Evolutionary conservation across 2,888 invertebrate genomes (phyloP), one percentile per base, ranked within the genome.

Genomic region (Chymomyza caudatula): DNA sequence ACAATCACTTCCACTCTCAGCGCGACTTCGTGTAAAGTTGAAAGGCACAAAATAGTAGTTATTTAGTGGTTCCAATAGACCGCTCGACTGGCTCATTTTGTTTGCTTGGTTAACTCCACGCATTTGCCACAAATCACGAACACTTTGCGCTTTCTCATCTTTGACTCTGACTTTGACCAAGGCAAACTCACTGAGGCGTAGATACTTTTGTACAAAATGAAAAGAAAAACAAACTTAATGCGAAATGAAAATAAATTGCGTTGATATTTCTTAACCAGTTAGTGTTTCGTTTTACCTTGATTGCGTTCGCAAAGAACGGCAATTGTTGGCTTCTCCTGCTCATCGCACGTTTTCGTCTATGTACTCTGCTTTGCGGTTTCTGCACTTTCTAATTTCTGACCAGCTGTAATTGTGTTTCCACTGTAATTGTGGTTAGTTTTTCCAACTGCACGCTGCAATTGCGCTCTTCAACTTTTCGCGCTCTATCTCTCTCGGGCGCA

Each of bases 331-430:
- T 17, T 2, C 19, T 44, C 42, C 13, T 5, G 5, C 44, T 47
- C n/a, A n/a, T n/a, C n/a, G n/a, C n/a, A n/a, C 17, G 25, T 3
- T 5, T 58, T 15, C 13, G n/a, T n/a, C n/a, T n/a, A n/a, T n/a
- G n/a, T n/a, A n/a, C n/a, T n/a, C n/a, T n/a, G n/a, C n/a, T 8
- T 5, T 65, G 67, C 55, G 64, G 61, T 63, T 69, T 60, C 57
- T 43, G 68, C 78, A 84, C 82, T 79, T 78, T 78, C 78, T 81
- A 78, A 71, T 77, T 80, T 77, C 44, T 64, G 66, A 60, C 60
- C 63, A 63, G 43, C 53, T 49, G 29, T 52, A 58, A 56, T 59
- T 53, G 65, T 61, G 64, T 65, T 55, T 58, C 37, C 43, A 17
- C 8, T 63, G 47, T 57, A 67, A 74, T 70, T 73, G 71, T 60